Evolutionary conservation across 2,888 invertebrate species (phyloP).

Genomic region (Eilema depressum): DNA sequence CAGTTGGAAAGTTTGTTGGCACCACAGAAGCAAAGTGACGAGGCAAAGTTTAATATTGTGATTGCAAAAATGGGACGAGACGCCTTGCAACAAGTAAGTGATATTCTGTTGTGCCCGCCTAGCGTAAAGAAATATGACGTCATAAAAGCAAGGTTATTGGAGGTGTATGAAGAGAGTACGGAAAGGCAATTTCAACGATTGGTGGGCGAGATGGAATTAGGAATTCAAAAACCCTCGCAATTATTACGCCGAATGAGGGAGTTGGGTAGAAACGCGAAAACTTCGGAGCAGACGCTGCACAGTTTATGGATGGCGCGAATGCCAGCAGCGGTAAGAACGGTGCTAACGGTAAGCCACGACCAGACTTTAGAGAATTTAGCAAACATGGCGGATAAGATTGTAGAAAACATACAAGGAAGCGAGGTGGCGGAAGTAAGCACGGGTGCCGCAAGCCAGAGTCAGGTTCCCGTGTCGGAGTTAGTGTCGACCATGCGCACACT

Average conservation of each 20-base stretch:
- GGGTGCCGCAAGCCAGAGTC: neutral
- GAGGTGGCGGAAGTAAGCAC: neutral
- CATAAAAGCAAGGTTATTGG: neutral
- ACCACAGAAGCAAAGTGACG: neutral
- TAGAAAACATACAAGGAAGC: neutral
- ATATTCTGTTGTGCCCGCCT: neutral
- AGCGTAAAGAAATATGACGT: neutral
- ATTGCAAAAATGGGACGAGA: neutral
- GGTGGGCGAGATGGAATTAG: neutral
- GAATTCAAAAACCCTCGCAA: neutral
- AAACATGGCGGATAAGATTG: neutral
- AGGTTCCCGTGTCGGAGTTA: neutral
- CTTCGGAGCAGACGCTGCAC: neutral
- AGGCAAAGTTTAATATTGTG: neutral
- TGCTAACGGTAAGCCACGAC: neutral
- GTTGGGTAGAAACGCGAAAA: neutral
- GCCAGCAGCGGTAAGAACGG: neutral
- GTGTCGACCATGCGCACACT: neutral
- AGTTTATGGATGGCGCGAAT: neutral
- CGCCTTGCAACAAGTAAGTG: neutral
- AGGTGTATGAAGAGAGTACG: neutral
- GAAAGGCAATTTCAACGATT: neutral
- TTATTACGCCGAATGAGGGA: neutral
- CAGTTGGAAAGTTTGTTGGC: neutral
- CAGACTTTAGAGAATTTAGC: neutral